These are phyloP conservation scores for Sapayoa aenigma DNA, from an alignment of 2,113 vertebrate genomes.

Conservation along the genomic window DNA sequence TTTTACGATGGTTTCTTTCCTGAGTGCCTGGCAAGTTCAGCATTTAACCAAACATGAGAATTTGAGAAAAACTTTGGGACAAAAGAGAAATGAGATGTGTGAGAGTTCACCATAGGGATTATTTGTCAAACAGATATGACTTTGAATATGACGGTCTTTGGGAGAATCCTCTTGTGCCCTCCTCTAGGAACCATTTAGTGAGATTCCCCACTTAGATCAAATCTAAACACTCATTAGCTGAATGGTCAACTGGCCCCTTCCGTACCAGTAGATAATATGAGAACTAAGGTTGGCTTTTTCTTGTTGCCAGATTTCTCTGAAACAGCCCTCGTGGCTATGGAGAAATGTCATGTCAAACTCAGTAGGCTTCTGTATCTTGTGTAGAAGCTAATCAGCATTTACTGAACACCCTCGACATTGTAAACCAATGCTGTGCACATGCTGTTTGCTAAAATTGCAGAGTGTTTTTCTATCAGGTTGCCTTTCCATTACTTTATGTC, in stretches of 20 bases:
- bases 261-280: not conserved
- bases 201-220: not conserved
- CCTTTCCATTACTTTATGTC: not conserved
- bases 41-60: not conserved
- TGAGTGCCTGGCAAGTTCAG: not conserved
- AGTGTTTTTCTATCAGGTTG: conserved; percentile 35
- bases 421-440: conserved; percentile 11
- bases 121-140: not conserved
- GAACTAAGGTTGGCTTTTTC: not conserved
- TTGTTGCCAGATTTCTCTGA: not conserved
- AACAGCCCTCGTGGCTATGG: not conserved
- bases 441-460: conserved; percentile 47
- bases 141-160: not conserved
- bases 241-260: not conserved
- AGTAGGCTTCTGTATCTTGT: not conserved
- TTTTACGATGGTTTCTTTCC: not conserved
- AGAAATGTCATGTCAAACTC: not conserved
- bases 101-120: not conserved
- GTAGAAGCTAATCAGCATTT: conserved; percentile 18
- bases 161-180: not conserved
- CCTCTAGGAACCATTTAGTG: not conserved
- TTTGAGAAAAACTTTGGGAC: not conserved
- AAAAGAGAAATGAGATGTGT: not conserved
- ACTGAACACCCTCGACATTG: not conserved
- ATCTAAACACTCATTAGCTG: rapidly evolving